phyloP scores from a whole-genome alignment of 2,113 vertebrate genomes.

The Uria aalge region DNA sequence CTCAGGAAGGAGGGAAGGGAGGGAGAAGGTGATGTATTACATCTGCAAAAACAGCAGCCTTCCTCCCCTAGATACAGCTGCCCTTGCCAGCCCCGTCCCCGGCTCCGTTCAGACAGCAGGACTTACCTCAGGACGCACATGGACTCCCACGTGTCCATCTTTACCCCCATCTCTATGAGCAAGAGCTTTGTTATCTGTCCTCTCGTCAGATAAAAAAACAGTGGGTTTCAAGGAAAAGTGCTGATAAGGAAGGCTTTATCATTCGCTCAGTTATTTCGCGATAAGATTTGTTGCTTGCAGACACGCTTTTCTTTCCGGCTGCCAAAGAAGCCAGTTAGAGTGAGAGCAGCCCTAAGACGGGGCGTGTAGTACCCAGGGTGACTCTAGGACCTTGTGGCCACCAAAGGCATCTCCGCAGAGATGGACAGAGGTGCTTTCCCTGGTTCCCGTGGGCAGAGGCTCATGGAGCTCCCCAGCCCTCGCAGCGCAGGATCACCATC shows the following conservation, averaged over 20 bases:
- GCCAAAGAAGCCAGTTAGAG: neutral
- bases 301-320: neutral
- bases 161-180: neutral
- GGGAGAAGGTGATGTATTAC: neutral
- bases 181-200: neutral
- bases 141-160: fast-evolving
- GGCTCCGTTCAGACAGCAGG: neutral
- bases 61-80: neutral
- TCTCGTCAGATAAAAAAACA: neutral
- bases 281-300: neutral
- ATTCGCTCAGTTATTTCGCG: neutral
- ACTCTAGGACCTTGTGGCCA: neutral
- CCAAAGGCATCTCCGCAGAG: neutral
- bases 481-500: fast-evolving
- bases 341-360: neutral
- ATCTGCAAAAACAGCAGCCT: neutral
- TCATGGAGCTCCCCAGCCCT: neutral
- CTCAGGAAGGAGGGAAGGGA: neutral
- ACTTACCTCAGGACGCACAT: neutral
- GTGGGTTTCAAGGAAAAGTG: neutral
- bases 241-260: slow-evolving; percentile 1
- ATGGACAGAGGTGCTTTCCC: neutral
- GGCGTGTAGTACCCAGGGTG: fast-evolving
- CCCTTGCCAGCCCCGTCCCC: neutral
- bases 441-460: neutral